These are phyloP conservation scores for Thyatira batis DNA, from an alignment of 2,888 invertebrate genomes.

Conservation along the genomic window DNA sequence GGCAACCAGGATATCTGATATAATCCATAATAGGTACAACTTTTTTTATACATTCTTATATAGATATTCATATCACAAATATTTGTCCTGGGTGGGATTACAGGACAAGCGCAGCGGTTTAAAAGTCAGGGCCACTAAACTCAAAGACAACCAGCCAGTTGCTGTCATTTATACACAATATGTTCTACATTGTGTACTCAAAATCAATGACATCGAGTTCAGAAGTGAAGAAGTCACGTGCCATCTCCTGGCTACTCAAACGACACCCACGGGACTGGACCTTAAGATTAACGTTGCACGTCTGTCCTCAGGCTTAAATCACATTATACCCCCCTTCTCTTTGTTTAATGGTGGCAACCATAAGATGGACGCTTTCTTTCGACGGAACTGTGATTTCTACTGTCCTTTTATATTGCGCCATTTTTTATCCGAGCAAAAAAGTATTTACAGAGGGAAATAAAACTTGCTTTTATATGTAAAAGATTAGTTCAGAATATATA, in stretches of 20 bases:
- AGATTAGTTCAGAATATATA: too few relatives aligned
- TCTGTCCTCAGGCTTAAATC: slow-evolving; percentile 74
- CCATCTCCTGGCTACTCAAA: slow-evolving; percentile 47
- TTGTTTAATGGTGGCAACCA: slow-evolving; percentile 64
- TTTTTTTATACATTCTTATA: too few relatives aligned
- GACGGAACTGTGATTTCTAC: slow-evolving; percentile 51
- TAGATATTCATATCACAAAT: too few relatives aligned
- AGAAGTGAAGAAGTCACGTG: slow-evolving; percentile 62
- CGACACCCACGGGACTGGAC: slow-evolving; percentile 64
- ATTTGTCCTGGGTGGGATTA: too few relatives aligned
- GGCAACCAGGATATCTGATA: too few relatives aligned
- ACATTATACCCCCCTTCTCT: slow-evolving; percentile 65
- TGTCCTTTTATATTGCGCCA: slow-evolving; percentile 22
- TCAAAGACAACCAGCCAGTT: too few relatives aligned
- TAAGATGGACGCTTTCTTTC: slow-evolving; percentile 53
- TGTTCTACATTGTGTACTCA: background rate
- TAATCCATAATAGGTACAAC: too few relatives aligned
- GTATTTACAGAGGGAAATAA: background rate
- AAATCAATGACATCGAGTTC: slow-evolving; percentile 1
- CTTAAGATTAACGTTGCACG: slow-evolving; percentile 71
- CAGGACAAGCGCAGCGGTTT: too few relatives aligned
- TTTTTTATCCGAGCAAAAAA: slow-evolving; percentile 6
- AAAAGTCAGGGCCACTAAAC: too few relatives aligned
- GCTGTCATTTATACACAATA: too few relatives aligned
- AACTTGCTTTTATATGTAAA: background rate